Conservation (phyloP, 2,797 vertebrate species). For the Margarornis squamiger region DNA sequence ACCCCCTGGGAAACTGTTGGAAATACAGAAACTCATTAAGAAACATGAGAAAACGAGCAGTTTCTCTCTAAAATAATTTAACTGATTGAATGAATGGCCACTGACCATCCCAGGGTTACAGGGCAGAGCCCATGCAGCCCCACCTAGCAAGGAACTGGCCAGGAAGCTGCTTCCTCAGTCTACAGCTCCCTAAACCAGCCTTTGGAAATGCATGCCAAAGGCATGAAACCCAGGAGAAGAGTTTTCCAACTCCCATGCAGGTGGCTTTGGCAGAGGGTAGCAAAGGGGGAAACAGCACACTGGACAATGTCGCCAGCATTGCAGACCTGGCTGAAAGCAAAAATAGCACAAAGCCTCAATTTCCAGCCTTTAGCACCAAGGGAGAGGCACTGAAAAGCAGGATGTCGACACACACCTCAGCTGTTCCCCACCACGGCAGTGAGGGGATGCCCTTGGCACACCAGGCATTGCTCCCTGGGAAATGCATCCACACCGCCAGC, state of each 20-base stretch:
- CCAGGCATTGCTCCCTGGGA: not conserved
- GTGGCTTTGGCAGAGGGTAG: not conserved
- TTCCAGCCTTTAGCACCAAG: not conserved
- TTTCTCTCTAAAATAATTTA: not conserved
- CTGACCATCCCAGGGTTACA: not conserved
- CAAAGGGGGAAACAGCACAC: not conserved
- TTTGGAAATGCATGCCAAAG: not conserved
- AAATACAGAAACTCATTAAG: not conserved
- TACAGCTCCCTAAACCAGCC: not conserved
- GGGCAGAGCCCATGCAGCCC: not conserved
- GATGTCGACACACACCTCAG: not conserved
- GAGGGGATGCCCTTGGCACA: not conserved
- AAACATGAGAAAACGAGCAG: fast-evolving
- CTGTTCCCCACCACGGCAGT: not conserved
- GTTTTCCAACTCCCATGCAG: fast-evolving
- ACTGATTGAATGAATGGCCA: not conserved
- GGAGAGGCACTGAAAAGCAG: not conserved
- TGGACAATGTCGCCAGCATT: fast-evolving
- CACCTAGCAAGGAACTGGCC: too few species aligned
- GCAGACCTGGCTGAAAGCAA: not conserved
- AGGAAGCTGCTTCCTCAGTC: not conserved
- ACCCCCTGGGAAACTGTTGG: not conserved
- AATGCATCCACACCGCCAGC: not conserved
- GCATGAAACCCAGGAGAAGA: not conserved
- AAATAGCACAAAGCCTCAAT: not conserved